phyloP scores from a whole-genome alignment of 2,797 vertebrate species.

The Buphagus erythrorhynchus region DNA sequence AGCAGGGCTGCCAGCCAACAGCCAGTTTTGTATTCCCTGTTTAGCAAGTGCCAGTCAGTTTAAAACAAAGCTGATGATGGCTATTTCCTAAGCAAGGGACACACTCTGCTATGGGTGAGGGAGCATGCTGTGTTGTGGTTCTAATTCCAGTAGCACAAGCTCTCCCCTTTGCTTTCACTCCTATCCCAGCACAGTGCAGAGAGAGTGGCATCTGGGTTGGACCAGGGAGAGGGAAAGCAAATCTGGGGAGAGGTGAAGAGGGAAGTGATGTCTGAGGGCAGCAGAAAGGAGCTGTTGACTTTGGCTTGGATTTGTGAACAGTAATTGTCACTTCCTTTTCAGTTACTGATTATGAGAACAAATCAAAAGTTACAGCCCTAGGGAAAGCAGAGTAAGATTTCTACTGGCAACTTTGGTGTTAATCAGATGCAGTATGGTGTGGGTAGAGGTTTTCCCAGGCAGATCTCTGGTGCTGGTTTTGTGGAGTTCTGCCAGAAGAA shows the following conservation, averaged over 20 bases:
- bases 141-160: neutral
- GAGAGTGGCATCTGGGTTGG: neutral
- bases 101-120: rapidly evolving
- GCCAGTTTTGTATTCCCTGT: neutral
- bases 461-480: neutral
- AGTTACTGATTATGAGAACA: neutral
- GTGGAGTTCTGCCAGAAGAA: neutral
- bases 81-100: neutral
- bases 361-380: neutral
- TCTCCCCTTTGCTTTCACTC: neutral
- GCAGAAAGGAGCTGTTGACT: neutral
- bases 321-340: constrained; percentile 3
- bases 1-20: neutral
- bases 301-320: neutral
- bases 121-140: neutral
- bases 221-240: neutral
- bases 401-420: neutral
- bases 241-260: neutral
- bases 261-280: neutral
- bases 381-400: neutral
- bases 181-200: neutral
- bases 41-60: neutral
- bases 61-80: neutral
- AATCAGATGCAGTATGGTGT: neutral
- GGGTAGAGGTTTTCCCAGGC: neutral